Evolutionary conservation across 23 tunicate species (phyloP).

Genomic region (Aplidium turbinatum): DNA sequence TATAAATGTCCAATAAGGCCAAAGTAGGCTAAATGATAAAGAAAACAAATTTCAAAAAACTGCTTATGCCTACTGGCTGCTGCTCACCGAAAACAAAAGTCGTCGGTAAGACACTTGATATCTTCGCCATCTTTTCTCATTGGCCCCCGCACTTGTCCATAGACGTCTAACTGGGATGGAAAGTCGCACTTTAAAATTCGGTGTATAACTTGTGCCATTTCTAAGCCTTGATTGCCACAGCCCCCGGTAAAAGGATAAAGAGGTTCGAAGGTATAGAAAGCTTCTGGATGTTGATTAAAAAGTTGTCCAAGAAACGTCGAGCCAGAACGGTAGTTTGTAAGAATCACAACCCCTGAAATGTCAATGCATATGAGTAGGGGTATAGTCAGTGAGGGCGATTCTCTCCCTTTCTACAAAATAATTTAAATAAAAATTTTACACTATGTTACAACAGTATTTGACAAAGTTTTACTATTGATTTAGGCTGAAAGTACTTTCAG

Average conservation of each 20-base stretch:
- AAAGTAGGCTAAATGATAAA: too few species aligned
- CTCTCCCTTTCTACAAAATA: too few species aligned
- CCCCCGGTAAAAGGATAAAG: constrained; percentile 60
- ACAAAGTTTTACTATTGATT: too few species aligned
- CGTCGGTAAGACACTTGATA: constrained; percentile 53
- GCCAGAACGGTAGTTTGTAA: constrained; percentile 93
- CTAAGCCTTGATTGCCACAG: constrained; percentile 6
- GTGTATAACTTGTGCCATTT: constrained; percentile 7
- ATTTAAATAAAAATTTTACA: too few species aligned
- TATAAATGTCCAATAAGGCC: too few species aligned
- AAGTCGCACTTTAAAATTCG: constrained; percentile 69
- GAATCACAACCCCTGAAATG: constrained; percentile 70
- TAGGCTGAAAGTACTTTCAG: too few species aligned
- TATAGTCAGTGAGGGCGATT: too few species aligned
- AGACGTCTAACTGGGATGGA: constrained; percentile 35
- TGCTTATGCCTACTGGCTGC: too few species aligned
- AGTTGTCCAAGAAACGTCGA: constrained; percentile 92
- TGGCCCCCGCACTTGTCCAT: constrained; percentile 25
- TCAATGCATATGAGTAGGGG: too few species aligned
- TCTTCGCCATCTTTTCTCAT: constrained; percentile 18
- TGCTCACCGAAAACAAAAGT: constrained; percentile 86
- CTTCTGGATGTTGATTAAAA: constrained; percentile 92
- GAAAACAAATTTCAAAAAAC: too few species aligned
- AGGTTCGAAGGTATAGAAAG: constrained; percentile 89
- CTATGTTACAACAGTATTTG: too few species aligned